Base-by-base conservation (phyloP, 1,140 invertebrate genomes). In the Drosophila nigromelanica region DNA sequence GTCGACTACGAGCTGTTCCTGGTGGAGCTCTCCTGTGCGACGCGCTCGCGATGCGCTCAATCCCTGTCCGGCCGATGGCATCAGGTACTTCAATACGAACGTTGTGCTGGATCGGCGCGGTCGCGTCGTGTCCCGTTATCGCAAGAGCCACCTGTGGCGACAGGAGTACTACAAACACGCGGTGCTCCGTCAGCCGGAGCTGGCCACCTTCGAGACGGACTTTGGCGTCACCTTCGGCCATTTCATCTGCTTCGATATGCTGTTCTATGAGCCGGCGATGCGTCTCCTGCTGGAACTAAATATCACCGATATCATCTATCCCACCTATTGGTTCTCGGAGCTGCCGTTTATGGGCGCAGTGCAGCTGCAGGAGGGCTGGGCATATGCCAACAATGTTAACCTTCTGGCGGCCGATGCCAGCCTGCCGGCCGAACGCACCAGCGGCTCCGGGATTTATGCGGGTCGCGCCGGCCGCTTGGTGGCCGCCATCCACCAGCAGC, bases 171-270 rank as follows among this genome's bases (percentile, higher is more conserved):
- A 75, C 30, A 8, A 30, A 18, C 39, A 0, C 0, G 64, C 77
- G 11, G 73, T 81, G 30, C 52, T 81, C 1, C 64, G 42, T 0
- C 7, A 69, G 14, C 69, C 87, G 0, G 93, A 95, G 35, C 43
- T 54, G n/a, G 14, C 33, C 27, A 76, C n/a, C 15, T 89, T 73
- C 83, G 95, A 78, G 2, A 96, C 96, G 0, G 95, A 96, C 76
- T 97, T 96, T 76, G 94, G 94, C 1, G 95, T 95, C 0, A 94
- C 92, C 12, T 97, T 97, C 77, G 96, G 95, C 0, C 93, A 94
- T 4, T 94, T 97, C 45, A 95, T 94, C 11, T 96, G 96, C 80
- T 96, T 96, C 74, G 96, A 97, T 87, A 94, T 97, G 52, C 43
- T 97, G 4, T 97, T 95, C 80, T 70, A 93, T 55, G 90, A 93